These are phyloP conservation scores for Tamias sibiricus DNA, from an alignment of 2,113 vertebrate species.

Conservation along the genomic window DNA sequence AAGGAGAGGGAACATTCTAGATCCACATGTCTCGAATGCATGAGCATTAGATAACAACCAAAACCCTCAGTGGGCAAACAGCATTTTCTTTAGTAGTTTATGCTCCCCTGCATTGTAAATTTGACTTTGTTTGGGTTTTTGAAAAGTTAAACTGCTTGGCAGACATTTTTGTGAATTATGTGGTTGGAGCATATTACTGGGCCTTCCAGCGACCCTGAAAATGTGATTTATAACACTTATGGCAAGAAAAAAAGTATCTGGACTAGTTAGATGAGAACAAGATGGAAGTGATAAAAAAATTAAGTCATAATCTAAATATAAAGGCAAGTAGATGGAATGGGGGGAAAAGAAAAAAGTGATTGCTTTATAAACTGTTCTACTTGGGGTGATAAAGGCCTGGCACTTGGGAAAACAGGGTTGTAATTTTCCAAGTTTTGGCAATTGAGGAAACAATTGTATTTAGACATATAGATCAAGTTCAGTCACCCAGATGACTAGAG, in stretches of 20 bases:
- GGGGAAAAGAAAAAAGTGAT: background rate
- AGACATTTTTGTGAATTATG: conserved; percentile 46
- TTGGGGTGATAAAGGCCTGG: background rate
- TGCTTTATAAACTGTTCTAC: conserved; percentile 5
- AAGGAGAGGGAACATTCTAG: background rate
- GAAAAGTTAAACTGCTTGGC: conserved; percentile 26
- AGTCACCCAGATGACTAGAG: background rate
- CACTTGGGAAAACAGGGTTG: conserved; percentile 21
- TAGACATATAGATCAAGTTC: background rate
- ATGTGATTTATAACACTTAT: conserved; percentile 60
- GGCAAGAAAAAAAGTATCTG: conserved; percentile 17
- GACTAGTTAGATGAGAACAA: background rate
- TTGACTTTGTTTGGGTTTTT: conserved; percentile 35
- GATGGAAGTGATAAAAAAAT: background rate
- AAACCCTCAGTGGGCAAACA: background rate
- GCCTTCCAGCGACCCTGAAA: conserved; percentile 17
- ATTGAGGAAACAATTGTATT: background rate
- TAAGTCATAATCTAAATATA: conserved; percentile 22
- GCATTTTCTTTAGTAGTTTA: conserved; percentile 29
- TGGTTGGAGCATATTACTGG: conserved; percentile 3
- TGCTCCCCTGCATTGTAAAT: conserved; percentile 33
- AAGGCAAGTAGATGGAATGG: background rate
- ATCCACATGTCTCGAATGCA: background rate
- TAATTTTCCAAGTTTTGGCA: conserved; percentile 32
- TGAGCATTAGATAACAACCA: background rate